Conservation (phyloP, 2,797 vertebrate species). For the Sardinella longiceps region DNA sequence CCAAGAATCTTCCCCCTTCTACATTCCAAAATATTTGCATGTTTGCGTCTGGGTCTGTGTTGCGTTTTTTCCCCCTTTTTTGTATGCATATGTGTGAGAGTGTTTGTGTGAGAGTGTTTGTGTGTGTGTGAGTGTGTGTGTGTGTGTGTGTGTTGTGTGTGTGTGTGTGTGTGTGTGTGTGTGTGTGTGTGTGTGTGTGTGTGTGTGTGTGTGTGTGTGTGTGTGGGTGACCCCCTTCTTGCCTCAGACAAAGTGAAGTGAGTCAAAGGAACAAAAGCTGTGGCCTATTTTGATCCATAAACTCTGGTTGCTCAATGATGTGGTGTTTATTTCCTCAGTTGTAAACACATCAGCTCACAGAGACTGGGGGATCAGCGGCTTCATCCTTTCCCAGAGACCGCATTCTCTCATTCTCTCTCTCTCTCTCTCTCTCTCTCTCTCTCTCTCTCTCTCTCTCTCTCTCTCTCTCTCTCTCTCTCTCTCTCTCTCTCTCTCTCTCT, state of each 20-base stretch:
- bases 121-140: neutral
- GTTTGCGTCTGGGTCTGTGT: neutral
- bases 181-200: neutral
- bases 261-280: slow-evolving; percentile 52
- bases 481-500: neutral
- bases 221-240: slow-evolving; percentile 11
- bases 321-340: slow-evolving; percentile 60
- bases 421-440: neutral
- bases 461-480: neutral
- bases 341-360: slow-evolving; percentile 54
- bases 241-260: slow-evolving; percentile 31
- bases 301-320: slow-evolving; percentile 51
- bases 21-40: slow-evolving; percentile 29
- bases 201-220: neutral
- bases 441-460: too few species aligned
- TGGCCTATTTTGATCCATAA: slow-evolving; percentile 56
- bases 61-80: too few species aligned
- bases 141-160: neutral
- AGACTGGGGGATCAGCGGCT: slow-evolving; percentile 42
- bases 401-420: slow-evolving; percentile 18
- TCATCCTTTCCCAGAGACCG: slow-evolving; percentile 46
- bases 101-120: neutral
- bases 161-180: neutral
- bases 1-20: slow-evolving; percentile 45
- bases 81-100: neutral